These are phyloP conservation scores for Cyphomyrmex costatus DNA, from an alignment of 1,140 invertebrate genomes.

Conservation along the genomic window DNA sequence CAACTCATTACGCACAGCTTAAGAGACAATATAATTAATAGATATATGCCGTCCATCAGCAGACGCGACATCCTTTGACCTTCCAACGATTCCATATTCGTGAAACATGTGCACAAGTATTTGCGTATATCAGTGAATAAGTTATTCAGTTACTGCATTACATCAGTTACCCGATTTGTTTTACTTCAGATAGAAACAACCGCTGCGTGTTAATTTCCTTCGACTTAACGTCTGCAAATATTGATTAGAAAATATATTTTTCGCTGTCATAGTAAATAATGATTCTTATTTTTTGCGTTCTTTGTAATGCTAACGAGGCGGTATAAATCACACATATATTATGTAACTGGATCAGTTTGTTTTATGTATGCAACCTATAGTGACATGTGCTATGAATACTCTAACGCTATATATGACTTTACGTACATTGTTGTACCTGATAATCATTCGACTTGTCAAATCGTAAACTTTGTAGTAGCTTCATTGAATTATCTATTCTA, in stretches of 20 bases:
- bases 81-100: slow-evolving; percentile 81
- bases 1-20: slow-evolving; percentile 35
- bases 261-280: not conserved
- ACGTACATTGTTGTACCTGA: slow-evolving; percentile 5
- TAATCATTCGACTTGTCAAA: not conserved
- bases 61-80: slow-evolving; percentile 77
- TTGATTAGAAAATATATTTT: slow-evolving; percentile 30
- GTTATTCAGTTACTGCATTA: slow-evolving; percentile 56
- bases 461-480: not conserved
- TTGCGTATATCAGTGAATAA: slow-evolving; percentile 1
- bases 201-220: not conserved
- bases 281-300: slow-evolving; percentile 12
- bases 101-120: not conserved
- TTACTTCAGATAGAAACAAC: slow-evolving; percentile 22
- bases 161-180: slow-evolving; percentile 22
- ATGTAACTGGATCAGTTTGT: slow-evolving; percentile 41
- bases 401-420: slow-evolving; percentile 9
- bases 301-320: slow-evolving; percentile 17
- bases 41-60: slow-evolving; percentile 68
- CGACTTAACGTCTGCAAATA: not conserved
- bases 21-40: slow-evolving; percentile 77
- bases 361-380: slow-evolving; percentile 38
- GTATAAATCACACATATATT: not conserved
- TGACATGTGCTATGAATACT: slow-evolving; percentile 16
- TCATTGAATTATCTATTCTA: not conserved